Conservation (phyloP, 2,888 invertebrate species). For the Dexiosoma caninum region DNA sequence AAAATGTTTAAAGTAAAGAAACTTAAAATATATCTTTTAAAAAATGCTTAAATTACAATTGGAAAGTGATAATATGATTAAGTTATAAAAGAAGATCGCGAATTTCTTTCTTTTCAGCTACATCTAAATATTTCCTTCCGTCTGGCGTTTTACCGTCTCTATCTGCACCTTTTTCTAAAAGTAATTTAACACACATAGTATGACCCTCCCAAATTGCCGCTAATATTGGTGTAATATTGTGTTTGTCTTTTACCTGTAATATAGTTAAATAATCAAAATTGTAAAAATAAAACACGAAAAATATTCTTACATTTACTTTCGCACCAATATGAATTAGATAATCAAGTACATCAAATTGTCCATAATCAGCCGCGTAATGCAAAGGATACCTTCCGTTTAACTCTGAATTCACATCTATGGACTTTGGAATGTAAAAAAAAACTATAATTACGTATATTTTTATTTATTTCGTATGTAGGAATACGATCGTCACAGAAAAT, state of each 20-base stretch:
- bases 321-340: constrained; percentile 94
- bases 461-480: no score
- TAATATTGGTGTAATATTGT: constrained; percentile 94
- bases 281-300: not conserved
- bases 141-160: constrained; percentile 91
- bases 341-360: constrained; percentile 91
- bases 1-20: not conserved
- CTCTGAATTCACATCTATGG: constrained; percentile 84
- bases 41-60: not conserved
- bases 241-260: constrained; percentile 91
- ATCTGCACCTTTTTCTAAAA: constrained; percentile 91
- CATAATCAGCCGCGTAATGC: constrained; percentile 97
- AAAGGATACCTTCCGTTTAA: constrained; percentile 93
- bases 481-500: no score
- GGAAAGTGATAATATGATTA: not conserved
- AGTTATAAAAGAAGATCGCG: constrained; percentile 82
- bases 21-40: not conserved
- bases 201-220: constrained; percentile 99
- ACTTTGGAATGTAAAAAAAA: constrained; percentile 15
- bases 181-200: constrained; percentile 90
- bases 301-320: constrained; percentile 89
- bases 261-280: not conserved
- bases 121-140: constrained; percentile 90
- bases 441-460: not conserved
- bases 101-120: constrained; percentile 94